Base-by-base conservation (phyloP, 2,888 invertebrate species). In the Aphrophora alni region DNA sequence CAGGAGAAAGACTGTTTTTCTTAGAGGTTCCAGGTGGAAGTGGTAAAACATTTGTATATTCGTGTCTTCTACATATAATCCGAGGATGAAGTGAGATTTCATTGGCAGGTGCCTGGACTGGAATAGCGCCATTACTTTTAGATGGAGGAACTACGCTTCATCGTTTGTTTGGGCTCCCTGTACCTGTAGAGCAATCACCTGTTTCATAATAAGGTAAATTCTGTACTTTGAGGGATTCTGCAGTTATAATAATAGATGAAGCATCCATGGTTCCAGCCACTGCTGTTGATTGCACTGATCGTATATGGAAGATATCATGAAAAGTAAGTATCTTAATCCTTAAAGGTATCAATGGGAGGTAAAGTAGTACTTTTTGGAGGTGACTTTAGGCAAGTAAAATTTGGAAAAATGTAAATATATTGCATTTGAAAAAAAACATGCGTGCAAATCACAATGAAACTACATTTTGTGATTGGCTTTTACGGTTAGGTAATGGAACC, bases 401-500 rank as follows among this genome's bases (percentile, higher is more conserved):
- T 78, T 21, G 81, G 33, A 33, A 33, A 33, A 3, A 33, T 33
- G 33, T 33, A 33, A 33, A 5, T 33, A 33, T 33, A 33, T 33
- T 33, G 8, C 33, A 33, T 33, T 33, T 33, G 70, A 77, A 8
- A n/a, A 51, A n/a, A 0, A 82, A 79, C 75, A 78, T 80, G 79
- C 82, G 82, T 12, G 73, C 81, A 2, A 81, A 81, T 33, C 26
- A 59, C 21, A 73, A 71, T 28, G 75, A 80, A 27, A 74, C 75
- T 26, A 28, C 75, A 69, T 83, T 82, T 77, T 74, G 59, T 0
- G 7, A 51, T 1, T 82, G 81, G 82, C 70, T 82, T 27, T 68
- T 81, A 21, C 68, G 77, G 10, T 27, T 83, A 26, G 83, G 78
- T 3, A 75, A 78, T n/a, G 80, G 82, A 28, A 72, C 27, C 26